Evolutionary conservation across 2,797 vertebrate species (phyloP).

Genomic region (Neosilurus mollespiculum): DNA sequence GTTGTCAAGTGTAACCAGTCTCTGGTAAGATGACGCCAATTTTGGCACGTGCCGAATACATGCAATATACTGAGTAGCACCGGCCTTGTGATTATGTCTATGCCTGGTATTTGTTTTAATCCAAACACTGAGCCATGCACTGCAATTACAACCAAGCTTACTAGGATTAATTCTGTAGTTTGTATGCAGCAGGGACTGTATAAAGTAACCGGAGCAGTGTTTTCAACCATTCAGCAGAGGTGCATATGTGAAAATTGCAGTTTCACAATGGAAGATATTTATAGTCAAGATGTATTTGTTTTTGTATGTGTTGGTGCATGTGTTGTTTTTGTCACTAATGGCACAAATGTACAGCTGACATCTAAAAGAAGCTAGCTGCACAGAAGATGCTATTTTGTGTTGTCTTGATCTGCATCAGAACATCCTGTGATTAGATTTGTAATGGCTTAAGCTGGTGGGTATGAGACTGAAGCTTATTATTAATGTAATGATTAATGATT

Average conservation of each 20-base stretch:
- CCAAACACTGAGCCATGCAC: not conserved
- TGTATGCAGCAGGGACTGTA: not conserved
- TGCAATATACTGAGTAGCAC: no score
- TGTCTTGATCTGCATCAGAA: not conserved
- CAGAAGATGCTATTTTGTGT: not conserved
- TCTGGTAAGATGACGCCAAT: no score
- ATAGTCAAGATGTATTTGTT: not conserved
- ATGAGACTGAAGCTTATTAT: not conserved
- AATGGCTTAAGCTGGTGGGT: not conserved
- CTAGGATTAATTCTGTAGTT: not conserved
- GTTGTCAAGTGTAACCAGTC: no score
- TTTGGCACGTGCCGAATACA: no score
- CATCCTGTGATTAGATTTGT: not conserved
- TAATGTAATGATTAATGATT: constrained; percentile 12
- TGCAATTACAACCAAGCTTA: not conserved
- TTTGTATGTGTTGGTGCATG: no score
- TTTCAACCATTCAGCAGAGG: not conserved
- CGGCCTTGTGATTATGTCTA: no score
- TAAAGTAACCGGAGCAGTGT: not conserved
- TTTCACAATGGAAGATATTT: not conserved
- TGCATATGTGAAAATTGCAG: not conserved
- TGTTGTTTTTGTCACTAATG: not conserved
- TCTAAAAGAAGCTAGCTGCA: not conserved
- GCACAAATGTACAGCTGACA: not conserved
- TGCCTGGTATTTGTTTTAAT: not conserved